A percentile compares a stretch with the other conserved stretches of the same genome.
phyloP scores from a whole-genome alignment of 1,140 invertebrate species.

The Hylyphantes graminicola region DNA sequence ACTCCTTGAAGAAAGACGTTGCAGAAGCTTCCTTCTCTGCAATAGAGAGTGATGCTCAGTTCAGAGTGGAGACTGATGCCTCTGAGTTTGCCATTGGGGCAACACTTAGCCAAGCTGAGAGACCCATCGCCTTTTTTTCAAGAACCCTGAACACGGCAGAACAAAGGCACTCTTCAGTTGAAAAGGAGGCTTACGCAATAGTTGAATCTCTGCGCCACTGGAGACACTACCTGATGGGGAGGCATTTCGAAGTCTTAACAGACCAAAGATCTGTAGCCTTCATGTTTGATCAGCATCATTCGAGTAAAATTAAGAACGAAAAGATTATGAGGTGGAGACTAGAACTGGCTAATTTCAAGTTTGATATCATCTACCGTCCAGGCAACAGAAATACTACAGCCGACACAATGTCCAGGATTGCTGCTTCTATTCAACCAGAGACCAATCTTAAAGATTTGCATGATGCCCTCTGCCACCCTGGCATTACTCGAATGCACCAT shows the following conservation, averaged over 20 bases:
- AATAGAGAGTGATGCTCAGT: background rate
- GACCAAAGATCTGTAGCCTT: conserved; percentile 63
- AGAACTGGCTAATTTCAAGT: conserved; percentile 2
- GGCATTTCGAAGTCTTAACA: conserved; percentile 62
- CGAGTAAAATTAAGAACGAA: conserved; percentile 64
- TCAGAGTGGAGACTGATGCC: background rate
- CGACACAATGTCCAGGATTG: conserved; percentile 3
- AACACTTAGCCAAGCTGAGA: background rate
- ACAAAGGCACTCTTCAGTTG: background rate
- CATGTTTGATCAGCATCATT: conserved; percentile 62
- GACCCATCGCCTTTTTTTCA: background rate
- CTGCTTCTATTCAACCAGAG: background rate
- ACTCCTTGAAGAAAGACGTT: background rate
- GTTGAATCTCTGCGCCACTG: background rate
- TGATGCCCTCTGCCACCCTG: conserved; percentile 62
- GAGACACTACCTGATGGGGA: background rate
- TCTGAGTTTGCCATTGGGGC: conserved; percentile 10
- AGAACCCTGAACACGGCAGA: background rate
- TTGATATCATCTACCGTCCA: conserved; percentile 12
- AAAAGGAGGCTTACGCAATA: conserved; percentile 10
- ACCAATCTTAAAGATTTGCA: conserved; percentile 59
- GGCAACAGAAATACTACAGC: conserved; percentile 1
- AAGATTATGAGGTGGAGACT: conserved; percentile 57
- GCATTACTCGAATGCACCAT: conserved; percentile 62
- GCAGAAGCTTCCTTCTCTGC: background rate